Evolutionary conservation across 2,888 invertebrate species (phyloP), one percentile per base, ranked within the genome.

Genomic region (Stenichneumon culpator): DNA sequence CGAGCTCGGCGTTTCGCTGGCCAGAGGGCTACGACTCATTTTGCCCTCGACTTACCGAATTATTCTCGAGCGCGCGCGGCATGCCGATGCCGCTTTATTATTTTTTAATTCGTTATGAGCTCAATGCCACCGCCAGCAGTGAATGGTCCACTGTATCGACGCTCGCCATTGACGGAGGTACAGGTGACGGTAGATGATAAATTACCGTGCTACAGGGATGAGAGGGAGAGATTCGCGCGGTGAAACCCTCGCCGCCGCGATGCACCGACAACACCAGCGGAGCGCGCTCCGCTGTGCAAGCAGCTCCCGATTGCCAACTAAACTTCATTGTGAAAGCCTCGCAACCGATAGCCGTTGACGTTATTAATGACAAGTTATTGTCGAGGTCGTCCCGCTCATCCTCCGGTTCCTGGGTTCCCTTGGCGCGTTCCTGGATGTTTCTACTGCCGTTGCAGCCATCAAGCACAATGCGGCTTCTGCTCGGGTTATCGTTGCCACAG

Each of bases 351-450:
- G 70, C 70, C 72, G 81, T 67, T 74, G 79, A 82, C 85, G 79
- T 87, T 88, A 88, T 88, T 89, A 89, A 87, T 87, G 87, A 87
- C 70, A 79, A 83, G 86, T 87, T 83, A 87, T 87, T 87, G 86
- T 84, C 79, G 67, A 69, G 78, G 78, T 60, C 32, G 75, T 47
- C 77, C 28, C 67, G 72, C 63, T 75, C 70, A 50, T 60, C 28
- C 25, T 57, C 57, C 70, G 52, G 63, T n/a, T 44, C 28, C 28
- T 14, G 63, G 63, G 16, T 72, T 44, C 36, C 25, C 70, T 16
- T 57, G 60, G 47, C 52, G 54, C 63, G 32, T 57, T 63, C 72
- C 57, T 80, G 73, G 63, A 69, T 50, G 77, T 22, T 72, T 39
- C 77, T 44, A 67, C 75, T 80, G 63, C 70, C 39, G 36, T 44